Conservation (phyloP, 2,113 vertebrate species). For the Eonycteris spelaea region DNA sequence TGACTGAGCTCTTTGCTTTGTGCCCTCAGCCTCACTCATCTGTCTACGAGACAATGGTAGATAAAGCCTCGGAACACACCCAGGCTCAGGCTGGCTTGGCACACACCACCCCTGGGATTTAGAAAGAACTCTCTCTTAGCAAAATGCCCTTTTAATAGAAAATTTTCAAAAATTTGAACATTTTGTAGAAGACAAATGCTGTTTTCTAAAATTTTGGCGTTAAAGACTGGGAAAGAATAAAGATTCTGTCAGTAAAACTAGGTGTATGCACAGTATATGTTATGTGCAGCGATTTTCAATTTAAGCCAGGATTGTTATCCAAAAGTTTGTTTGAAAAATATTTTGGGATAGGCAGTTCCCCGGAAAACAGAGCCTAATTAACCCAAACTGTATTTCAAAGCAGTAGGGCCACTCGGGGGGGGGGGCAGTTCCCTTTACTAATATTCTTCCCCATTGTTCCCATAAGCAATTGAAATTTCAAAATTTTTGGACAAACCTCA, state of each 20-base stretch:
- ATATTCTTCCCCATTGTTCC: background rate
- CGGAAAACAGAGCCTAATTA: background rate
- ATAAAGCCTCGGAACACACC: constrained; percentile 73
- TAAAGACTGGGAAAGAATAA: background rate
- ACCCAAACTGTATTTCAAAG: background rate
- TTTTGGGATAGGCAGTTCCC: background rate
- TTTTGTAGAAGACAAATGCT: background rate
- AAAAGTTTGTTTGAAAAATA: background rate
- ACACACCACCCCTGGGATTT: constrained; percentile 41
- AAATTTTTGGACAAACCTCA: background rate
- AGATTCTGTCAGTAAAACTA: background rate
- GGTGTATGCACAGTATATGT: background rate
- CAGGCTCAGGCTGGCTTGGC: constrained; percentile 60
- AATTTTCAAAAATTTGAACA: background rate
- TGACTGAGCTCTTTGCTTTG: constrained; percentile 60
- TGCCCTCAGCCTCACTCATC: constrained; percentile 57
- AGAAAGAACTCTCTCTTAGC: background rate
- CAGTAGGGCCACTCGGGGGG: background rate
- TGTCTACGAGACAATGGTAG: constrained; percentile 69
- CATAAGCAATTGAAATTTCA: background rate
- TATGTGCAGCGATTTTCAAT: background rate
- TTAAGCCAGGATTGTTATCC: background rate
- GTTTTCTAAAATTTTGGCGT: background rate
- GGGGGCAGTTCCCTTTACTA: background rate
- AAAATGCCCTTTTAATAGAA: background rate